A percentile compares a stretch with the other conserved stretches of the same genome.
phyloP scores from a whole-genome alignment of 2,888 invertebrate species.

The Entomobrya multifasciata region DNA sequence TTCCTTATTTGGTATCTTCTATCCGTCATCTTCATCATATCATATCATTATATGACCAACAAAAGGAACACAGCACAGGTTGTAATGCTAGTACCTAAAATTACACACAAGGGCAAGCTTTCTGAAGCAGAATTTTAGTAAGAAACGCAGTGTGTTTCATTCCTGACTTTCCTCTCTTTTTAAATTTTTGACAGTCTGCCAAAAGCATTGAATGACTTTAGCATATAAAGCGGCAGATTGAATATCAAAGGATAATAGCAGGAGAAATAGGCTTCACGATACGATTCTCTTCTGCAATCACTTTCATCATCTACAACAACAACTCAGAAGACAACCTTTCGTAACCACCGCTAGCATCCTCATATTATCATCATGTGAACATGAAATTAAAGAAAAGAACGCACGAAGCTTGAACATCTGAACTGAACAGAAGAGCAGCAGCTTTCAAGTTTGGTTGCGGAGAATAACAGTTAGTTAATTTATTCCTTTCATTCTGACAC shows the following conservation, averaged over 20 bases:
- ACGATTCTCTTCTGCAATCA: neutral
- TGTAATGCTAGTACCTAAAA: neutral
- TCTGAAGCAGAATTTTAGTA: no score
- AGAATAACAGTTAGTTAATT: constrained; percentile 54
- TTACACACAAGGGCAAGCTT: neutral
- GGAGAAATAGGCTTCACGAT: constrained; percentile 8
- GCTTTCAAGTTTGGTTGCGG: neutral
- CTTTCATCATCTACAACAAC: neutral
- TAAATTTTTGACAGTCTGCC: constrained; percentile 41
- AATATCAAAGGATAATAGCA: constrained; percentile 41
- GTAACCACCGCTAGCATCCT: neutral
- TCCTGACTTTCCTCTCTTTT: neutral
- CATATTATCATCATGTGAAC: constrained; percentile 30
- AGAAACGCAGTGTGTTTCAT: neutral
- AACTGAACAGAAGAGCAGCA: neutral
- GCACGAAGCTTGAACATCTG: neutral
- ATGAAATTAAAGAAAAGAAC: constrained; percentile 33
- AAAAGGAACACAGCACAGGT: neutral
- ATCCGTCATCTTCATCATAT: neutral
- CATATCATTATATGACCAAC: neutral
- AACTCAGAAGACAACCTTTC: neutral
- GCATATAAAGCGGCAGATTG: constrained; percentile 43
- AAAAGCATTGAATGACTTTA: constrained; percentile 33
- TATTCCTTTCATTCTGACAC: constrained; percentile 62
- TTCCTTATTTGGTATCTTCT: neutral